Percentiles rank a stretch among this genome's conserved stretches.
Conservation (phyloP, 2,113 vertebrate genomes). For the Cyphomyrus discorhynchus region DNA sequence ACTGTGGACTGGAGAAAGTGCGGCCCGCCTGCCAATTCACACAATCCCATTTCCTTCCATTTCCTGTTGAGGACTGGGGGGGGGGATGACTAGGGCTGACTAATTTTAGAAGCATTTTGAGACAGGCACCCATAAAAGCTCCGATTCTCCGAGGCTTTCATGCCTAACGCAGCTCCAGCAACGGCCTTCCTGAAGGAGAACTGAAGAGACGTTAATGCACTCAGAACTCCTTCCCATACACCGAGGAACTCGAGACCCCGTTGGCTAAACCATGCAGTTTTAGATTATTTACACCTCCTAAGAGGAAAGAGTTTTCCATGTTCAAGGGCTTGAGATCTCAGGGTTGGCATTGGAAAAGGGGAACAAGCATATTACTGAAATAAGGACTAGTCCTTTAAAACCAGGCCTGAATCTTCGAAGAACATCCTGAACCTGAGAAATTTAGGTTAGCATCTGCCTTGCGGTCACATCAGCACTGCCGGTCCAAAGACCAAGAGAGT, state of each 20-base stretch:
- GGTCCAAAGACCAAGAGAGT: neutral
- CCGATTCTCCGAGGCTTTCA: constrained; percentile 22
- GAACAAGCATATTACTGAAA: neutral
- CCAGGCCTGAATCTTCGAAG: neutral
- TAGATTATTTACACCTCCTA: neutral
- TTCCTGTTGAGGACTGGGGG: constrained; percentile 39
- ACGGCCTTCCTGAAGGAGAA: constrained; percentile 14
- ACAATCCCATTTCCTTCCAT: constrained; percentile 60
- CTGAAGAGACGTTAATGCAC: neutral
- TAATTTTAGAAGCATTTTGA: constrained; percentile 52
- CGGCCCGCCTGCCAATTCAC: constrained; percentile 60
- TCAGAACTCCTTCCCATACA: neutral
- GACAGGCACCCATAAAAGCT: constrained; percentile 28
- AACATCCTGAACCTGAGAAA: neutral
- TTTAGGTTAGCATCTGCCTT: neutral
- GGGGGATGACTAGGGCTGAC: constrained; percentile 40
- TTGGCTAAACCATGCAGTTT: neutral
- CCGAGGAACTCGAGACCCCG: neutral
- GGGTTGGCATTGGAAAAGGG: neutral
- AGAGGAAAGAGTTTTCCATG: neutral
- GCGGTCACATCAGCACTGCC: neutral
- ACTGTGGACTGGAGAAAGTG: constrained; percentile 48
- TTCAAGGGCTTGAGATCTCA: neutral
- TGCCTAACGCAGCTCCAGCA: constrained; percentile 15
- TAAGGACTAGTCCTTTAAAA: neutral